Evolutionary conservation across 2,888 invertebrate genomes (phyloP).

Genomic region (Neuroscelio doddi): DNA sequence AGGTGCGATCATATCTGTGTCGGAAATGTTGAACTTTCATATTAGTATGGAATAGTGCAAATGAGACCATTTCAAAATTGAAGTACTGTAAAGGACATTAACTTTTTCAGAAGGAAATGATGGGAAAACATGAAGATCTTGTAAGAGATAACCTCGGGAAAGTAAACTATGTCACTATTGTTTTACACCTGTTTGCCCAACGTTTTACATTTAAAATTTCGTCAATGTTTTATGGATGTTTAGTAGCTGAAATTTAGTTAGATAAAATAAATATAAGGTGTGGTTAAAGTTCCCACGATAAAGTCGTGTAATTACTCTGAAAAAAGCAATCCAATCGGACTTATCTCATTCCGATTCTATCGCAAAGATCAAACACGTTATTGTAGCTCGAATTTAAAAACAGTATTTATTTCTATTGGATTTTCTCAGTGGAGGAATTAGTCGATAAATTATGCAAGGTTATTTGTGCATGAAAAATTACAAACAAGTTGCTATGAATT

Average conservation of each 20-base stretch:
- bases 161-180: conserved; percentile 27
- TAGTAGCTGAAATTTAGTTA: too few species aligned
- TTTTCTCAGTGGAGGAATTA: too few species aligned
- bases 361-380: background rate
- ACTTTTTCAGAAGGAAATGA: conserved; percentile 3
- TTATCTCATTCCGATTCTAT: background rate
- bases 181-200: too few species aligned
- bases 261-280: background rate
- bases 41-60: background rate
- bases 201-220: too few species aligned
- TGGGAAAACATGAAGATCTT: conserved; percentile 21
- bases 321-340: conserved; percentile 23
- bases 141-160: conserved; percentile 22
- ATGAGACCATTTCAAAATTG: too few species aligned
- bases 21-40: too few species aligned
- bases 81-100: background rate
- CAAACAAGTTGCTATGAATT: too few species aligned
- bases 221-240: too few species aligned
- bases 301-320: conserved; percentile 25
- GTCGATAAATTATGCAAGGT: too few species aligned
- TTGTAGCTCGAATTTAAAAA: background rate
- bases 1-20: too few species aligned
- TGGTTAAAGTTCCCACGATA: conserved; percentile 24
- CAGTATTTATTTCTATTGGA: background rate
- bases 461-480: too few species aligned